phyloP scores from a whole-genome alignment of 2,888 invertebrate genomes.

The Glyphotaelius pellucidus region DNA sequence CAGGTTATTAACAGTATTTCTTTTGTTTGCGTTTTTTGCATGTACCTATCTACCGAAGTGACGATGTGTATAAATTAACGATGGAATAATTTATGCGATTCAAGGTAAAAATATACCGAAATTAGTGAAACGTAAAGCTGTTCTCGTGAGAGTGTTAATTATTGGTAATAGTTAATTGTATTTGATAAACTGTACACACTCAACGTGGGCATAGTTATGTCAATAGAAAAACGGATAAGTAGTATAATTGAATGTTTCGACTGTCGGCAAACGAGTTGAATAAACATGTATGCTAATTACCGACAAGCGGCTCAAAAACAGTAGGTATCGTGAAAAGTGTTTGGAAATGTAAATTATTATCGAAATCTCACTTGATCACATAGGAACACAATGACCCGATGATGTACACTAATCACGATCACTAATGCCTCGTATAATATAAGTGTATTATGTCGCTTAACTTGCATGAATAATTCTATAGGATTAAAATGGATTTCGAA shows the following conservation, averaged over 20 bases:
- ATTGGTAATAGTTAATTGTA: constrained; percentile 2
- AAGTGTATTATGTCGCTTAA: neutral
- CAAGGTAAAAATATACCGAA: neutral
- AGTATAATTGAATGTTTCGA: constrained; percentile 5
- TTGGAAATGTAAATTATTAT: constrained; percentile 23
- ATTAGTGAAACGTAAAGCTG: neutral
- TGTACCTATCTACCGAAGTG: neutral
- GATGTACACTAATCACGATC: neutral
- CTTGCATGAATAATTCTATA: neutral
- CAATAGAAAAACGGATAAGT: constrained; percentile 8
- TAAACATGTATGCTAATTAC: constrained; percentile 8
- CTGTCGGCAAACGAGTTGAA: neutral
- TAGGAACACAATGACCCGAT: neutral
- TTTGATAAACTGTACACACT: neutral
- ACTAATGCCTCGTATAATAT: neutral
- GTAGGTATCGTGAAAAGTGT: constrained; percentile 7
- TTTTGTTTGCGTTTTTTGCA: neutral
- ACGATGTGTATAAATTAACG: neutral
- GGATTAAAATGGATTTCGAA: neutral
- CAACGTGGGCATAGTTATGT: neutral
- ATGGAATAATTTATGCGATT: neutral
- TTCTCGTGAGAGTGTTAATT: neutral
- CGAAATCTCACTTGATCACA: neutral
- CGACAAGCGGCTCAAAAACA: neutral
- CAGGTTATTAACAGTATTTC: neutral